Evolutionary conservation across 2,113 vertebrate genomes (phyloP).

Genomic region (Lepus europaeus): DNA sequence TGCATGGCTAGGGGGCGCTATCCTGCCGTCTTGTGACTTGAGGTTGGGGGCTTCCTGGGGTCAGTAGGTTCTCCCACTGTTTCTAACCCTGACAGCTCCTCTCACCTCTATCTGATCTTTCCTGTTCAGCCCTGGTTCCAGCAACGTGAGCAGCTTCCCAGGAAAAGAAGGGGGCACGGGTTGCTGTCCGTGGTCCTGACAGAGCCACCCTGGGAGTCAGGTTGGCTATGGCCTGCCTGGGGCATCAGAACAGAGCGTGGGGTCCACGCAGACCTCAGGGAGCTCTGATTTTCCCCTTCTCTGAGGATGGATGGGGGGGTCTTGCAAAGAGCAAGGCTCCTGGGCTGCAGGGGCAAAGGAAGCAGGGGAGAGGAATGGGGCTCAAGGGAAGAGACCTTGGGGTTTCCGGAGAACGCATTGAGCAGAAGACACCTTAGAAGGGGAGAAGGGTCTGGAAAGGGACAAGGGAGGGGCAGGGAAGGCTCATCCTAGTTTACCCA

Average conservation of each 20-base stretch:
- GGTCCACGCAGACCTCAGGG: neutral
- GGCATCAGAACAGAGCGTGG: neutral
- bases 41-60: neutral
- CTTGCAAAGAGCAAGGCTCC: neutral
- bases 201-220: accelerated
- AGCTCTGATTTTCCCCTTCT: neutral
- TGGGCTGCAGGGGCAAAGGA: constrained; percentile 32
- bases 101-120: neutral
- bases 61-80: neutral
- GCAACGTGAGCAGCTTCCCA: neutral
- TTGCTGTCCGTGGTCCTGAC: constrained; percentile 84
- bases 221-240: neutral
- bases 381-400: constrained; percentile 37
- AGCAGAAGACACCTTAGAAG: neutral
- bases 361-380: neutral
- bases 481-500: constrained; percentile 54
- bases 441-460: constrained; percentile 74
- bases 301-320: neutral
- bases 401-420: constrained; percentile 66
- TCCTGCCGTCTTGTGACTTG: neutral
- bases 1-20: neutral
- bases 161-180: accelerated
- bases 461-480: neutral
- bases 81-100: neutral
- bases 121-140: too few species aligned